Conservation (phyloP, 2,797 vertebrate species). For the Myotis daubentonii region DNA sequence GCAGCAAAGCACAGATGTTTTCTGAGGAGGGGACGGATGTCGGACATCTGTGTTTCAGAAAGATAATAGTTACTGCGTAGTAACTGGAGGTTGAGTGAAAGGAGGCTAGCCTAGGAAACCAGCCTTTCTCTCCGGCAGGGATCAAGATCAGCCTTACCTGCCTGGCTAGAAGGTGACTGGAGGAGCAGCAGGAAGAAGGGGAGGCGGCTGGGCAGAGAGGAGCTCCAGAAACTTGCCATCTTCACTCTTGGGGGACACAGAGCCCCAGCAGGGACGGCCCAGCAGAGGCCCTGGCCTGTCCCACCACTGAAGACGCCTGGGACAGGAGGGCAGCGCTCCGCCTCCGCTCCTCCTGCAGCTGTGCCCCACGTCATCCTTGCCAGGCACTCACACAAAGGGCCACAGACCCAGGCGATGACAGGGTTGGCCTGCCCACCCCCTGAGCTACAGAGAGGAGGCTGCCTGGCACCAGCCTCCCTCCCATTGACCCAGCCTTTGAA, state of each 20-base stretch:
- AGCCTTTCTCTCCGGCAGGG: too few species aligned
- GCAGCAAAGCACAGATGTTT: too few species aligned
- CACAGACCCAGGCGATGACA: constrained; percentile 55
- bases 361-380: constrained; percentile 55
- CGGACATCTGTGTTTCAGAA: too few species aligned
- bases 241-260: neutral
- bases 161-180: constrained; percentile 9
- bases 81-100: too few species aligned
- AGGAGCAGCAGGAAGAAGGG: constrained; percentile 52
- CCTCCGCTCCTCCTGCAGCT: constrained; percentile 71
- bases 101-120: too few species aligned
- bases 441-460: constrained; percentile 48
- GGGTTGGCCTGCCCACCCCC: constrained; percentile 39
- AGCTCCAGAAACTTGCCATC: constrained; percentile 37
- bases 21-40: too few species aligned
- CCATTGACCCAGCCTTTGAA: neutral
- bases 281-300: neutral
- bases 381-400: constrained; percentile 74
- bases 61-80: too few species aligned
- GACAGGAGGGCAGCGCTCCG: constrained; percentile 5
- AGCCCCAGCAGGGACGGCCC: constrained; percentile 38
- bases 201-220: neutral
- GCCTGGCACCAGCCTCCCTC: constrained; percentile 73
- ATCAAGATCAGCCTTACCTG: constrained; percentile 58
- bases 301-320: neutral